phyloP scores from a whole-genome alignment of 2,113 vertebrate genomes.

The Bufo gargarizans region DNA sequence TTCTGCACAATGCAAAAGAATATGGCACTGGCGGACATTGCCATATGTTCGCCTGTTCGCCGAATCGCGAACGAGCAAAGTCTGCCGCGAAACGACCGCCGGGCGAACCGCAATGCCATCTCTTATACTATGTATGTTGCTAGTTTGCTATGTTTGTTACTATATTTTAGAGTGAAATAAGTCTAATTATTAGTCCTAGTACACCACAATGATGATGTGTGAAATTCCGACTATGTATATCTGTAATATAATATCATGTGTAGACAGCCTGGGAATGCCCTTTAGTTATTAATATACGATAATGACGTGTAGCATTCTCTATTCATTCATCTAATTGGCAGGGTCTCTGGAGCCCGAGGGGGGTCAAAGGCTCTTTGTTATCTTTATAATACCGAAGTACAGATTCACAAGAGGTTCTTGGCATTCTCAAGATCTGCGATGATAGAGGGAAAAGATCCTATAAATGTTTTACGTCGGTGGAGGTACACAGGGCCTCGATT shows the following conservation, averaged over 20 bases:
- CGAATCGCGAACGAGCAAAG: too few relatives aligned
- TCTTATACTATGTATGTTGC: too few relatives aligned
- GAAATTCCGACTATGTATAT: background rate
- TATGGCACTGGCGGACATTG: too few relatives aligned
- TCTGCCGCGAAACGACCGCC: too few relatives aligned
- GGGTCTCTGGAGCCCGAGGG: background rate
- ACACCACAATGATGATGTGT: background rate
- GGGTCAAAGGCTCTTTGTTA: constrained; percentile 26
- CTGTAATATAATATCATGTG: background rate
- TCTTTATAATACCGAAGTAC: constrained; percentile 14
- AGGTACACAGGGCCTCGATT: background rate
- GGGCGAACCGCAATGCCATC: too few relatives aligned
- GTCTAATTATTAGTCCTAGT: background rate
- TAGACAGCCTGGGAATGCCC: constrained; percentile 25
- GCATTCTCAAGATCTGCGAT: background rate
- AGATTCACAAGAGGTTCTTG: background rate
- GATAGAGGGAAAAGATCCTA: background rate
- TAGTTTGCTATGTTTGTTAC: too few relatives aligned
- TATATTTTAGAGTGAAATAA: background rate
- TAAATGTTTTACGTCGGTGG: background rate
- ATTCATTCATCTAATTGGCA: constrained; percentile 18
- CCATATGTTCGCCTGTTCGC: too few relatives aligned
- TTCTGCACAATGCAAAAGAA: too few relatives aligned
- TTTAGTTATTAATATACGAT: constrained; percentile 14
- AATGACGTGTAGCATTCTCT: constrained; percentile 27